These are phyloP conservation scores for Cydia splendana DNA, from an alignment of 1,140 invertebrate species.

Conservation along the genomic window DNA sequence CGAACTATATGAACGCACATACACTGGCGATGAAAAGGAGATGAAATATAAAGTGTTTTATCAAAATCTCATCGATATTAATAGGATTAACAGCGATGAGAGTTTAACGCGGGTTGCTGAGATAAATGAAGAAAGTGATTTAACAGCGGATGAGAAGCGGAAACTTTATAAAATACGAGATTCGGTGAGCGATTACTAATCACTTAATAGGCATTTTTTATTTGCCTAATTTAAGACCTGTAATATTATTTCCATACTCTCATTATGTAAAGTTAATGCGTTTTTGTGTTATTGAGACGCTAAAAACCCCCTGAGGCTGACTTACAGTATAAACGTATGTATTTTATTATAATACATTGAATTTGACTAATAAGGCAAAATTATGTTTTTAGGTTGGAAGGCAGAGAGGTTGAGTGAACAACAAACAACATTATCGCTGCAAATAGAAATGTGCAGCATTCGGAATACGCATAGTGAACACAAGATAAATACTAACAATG, in stretches of 20 bases:
- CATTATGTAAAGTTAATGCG: too few relatives aligned
- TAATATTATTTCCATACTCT: too few relatives aligned
- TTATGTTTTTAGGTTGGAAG: too few relatives aligned
- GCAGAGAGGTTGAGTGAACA: too few relatives aligned
- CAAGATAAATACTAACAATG: background rate
- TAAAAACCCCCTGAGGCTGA: too few relatives aligned
- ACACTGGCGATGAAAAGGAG: constrained; percentile 51
- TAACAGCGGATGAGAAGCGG: background rate
- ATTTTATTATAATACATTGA: too few relatives aligned
- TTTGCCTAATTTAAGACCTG: background rate
- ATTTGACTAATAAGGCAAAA: too few relatives aligned
- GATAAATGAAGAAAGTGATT: constrained; percentile 14
- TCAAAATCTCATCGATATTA: constrained; percentile 18
- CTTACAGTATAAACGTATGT: too few relatives aligned
- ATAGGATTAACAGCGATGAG: constrained; percentile 3
- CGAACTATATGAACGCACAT: constrained; percentile 54
- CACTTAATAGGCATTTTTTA: background rate
- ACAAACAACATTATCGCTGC: too few relatives aligned
- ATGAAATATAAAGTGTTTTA: constrained; percentile 39
- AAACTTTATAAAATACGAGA: background rate
- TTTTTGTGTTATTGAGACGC: too few relatives aligned
- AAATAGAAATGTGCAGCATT: too few relatives aligned
- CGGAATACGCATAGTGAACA: background rate
- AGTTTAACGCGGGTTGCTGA: constrained; percentile 4
- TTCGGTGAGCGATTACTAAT: background rate